Evolutionary conservation across 2,797 vertebrate genomes (phyloP).

Genomic region (Clarias fuscus): DNA sequence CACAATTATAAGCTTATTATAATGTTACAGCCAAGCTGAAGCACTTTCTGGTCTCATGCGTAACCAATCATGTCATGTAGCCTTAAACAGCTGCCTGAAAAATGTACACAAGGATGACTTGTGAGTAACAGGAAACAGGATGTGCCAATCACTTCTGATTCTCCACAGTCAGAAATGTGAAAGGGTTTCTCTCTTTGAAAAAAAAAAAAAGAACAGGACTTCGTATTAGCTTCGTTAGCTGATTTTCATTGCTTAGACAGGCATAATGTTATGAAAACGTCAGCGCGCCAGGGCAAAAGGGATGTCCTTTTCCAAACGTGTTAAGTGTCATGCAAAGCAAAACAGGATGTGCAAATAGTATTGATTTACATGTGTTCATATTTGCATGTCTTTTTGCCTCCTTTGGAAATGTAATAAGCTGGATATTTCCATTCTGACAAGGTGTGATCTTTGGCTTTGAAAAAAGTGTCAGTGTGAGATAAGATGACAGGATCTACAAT

Average conservation of each 20-base stretch:
- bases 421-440: slow-evolving; percentile 37
- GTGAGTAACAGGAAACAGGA: slow-evolving; percentile 29
- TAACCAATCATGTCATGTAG: slow-evolving; percentile 22
- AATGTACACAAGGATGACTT: slow-evolving; percentile 22
- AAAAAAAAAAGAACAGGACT: slow-evolving; percentile 9
- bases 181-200: slow-evolving; percentile 35
- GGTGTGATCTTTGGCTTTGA: slow-evolving; percentile 20
- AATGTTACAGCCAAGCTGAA: slow-evolving; percentile 3
- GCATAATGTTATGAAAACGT: slow-evolving; percentile 49
- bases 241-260: slow-evolving; percentile 44
- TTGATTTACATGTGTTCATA: slow-evolving; percentile 47
- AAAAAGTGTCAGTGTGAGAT: slow-evolving; percentile 13
- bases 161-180: slow-evolving; percentile 2
- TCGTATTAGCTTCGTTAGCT: slow-evolving; percentile 38
- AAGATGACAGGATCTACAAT: background rate
- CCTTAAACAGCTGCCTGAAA: slow-evolving; percentile 31
- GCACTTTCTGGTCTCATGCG: slow-evolving; percentile 27
- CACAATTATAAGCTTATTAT: background rate
- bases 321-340: slow-evolving; percentile 50
- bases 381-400: slow-evolving; percentile 50
- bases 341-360: slow-evolving; percentile 40
- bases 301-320: slow-evolving; percentile 43
- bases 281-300: slow-evolving; percentile 40
- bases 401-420: slow-evolving; percentile 26
- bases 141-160: slow-evolving; percentile 12